Evolutionary conservation across 2,797 vertebrate species (phyloP).

Genomic region (Enteromius treurensis): DNA sequence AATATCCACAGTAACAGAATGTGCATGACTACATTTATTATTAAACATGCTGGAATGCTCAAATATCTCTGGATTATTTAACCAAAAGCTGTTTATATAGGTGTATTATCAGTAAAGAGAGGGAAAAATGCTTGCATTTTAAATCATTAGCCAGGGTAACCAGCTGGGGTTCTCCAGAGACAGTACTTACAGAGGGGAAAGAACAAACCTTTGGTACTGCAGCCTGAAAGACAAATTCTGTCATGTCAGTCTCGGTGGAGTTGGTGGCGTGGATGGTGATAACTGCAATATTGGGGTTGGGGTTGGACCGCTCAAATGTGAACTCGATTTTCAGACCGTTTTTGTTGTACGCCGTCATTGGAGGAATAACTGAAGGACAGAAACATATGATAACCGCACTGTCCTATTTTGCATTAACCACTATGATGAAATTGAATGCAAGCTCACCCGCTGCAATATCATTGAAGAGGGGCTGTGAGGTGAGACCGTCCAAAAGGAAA

Average conservation of each 20-base stretch:
- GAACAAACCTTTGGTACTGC: conserved; percentile 97
- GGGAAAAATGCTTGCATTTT: neutral
- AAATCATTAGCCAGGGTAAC: neutral
- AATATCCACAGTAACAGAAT: neutral
- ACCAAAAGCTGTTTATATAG: neutral
- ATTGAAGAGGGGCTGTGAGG: conserved; percentile 92
- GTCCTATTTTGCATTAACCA: neutral
- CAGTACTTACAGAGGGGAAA: neutral
- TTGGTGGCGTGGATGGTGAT: conserved; percentile 98
- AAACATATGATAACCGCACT: neutral
- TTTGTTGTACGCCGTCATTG: conserved; percentile 97
- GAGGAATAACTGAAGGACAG: conserved; percentile 85
- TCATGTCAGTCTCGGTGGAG: conserved; percentile 95
- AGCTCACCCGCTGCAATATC: conserved; percentile 88
- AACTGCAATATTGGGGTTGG: conserved; percentile 94
- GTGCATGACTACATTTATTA: neutral
- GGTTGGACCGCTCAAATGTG: conserved; percentile 96
- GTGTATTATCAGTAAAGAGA: neutral
- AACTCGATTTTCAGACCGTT: conserved; percentile 99
- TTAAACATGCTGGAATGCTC: neutral
- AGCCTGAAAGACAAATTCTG: conserved; percentile 99
- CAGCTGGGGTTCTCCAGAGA: neutral
- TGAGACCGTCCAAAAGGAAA: conserved; percentile 93
- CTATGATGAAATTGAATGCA: neutral
- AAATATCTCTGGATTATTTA: neutral